These are phyloP conservation scores for Tuta absoluta DNA, from an alignment of 2,888 invertebrate genomes.

Conservation along the genomic window DNA sequence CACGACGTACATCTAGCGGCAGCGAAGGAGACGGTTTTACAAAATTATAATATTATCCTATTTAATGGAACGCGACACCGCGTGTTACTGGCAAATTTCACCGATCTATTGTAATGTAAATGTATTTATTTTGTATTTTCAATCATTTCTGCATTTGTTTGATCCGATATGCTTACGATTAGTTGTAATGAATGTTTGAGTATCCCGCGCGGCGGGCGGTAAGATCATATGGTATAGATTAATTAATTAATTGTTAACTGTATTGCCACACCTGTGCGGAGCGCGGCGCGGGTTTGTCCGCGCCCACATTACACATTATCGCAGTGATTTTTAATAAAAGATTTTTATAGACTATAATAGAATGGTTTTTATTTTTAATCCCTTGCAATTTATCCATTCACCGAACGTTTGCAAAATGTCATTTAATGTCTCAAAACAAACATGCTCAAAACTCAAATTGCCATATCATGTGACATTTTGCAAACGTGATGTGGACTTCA, in stretches of 20 bases:
- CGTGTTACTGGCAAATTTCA: constrained; percentile 42
- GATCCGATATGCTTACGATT: constrained; percentile 69
- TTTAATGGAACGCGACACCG: constrained; percentile 27
- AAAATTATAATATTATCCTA: constrained; percentile 27
- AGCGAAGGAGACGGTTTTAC: constrained; percentile 25
- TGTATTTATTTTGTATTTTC: constrained; percentile 72
- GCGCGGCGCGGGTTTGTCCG: constrained; percentile 45
- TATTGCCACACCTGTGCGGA: constrained; percentile 61
- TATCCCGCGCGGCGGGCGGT: constrained; percentile 52
- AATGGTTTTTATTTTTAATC: constrained; percentile 44
- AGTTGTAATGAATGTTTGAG: constrained; percentile 62
- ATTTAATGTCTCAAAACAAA: too few relatives aligned
- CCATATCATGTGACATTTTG: too few relatives aligned
- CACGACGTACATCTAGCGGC: constrained; percentile 27
- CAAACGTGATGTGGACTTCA: too few relatives aligned
- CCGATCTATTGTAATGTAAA: constrained; percentile 54
- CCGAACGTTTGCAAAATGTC: too few relatives aligned
- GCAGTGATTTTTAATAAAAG: constrained; percentile 78
- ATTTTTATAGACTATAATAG: constrained; percentile 70
- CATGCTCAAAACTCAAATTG: too few relatives aligned
- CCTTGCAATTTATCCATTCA: too few relatives aligned
- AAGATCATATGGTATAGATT: constrained; percentile 58
- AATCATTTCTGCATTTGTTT: constrained; percentile 62
- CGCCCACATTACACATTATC: constrained; percentile 62
- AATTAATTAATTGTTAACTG: constrained; percentile 58